Conservation (phyloP, 2,113 vertebrate species). For the Cisticola juncidis region DNA sequence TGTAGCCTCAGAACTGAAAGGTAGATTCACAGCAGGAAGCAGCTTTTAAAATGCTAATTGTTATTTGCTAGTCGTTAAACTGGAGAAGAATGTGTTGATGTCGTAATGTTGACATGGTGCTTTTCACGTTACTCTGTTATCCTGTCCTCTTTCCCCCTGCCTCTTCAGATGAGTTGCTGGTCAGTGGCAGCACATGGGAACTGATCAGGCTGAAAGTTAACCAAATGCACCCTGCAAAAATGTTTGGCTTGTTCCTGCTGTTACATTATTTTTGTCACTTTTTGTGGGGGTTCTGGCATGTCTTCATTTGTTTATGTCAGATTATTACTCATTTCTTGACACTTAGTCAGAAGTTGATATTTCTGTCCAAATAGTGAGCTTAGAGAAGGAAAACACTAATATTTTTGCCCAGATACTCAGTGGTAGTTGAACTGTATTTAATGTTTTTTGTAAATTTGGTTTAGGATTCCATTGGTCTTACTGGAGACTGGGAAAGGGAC, state of each 20-base stretch:
- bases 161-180: not conserved
- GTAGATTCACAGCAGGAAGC: not conserved
- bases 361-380: not conserved
- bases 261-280: not conserved
- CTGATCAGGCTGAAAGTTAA: not conserved
- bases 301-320: slow-evolving; percentile 14
- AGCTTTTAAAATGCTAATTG: not conserved
- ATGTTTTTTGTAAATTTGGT: not conserved
- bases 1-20: not conserved
- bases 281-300: not conserved
- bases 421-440: not conserved
- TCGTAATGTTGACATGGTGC: not conserved
- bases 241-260: not conserved
- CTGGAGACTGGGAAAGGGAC: not conserved
- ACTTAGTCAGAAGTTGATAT: not conserved
- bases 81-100: not conserved
- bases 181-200: not conserved
- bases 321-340: slow-evolving; percentile 22
- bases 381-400: not conserved
- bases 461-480: not conserved
- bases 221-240: accelerated
- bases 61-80: not conserved
- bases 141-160: not conserved
- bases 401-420: not conserved
- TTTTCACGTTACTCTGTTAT: not conserved